These are phyloP conservation scores for Maconellicoccus hirsutus DNA, from an alignment of 1,140 invertebrate genomes.

Conservation along the genomic window DNA sequence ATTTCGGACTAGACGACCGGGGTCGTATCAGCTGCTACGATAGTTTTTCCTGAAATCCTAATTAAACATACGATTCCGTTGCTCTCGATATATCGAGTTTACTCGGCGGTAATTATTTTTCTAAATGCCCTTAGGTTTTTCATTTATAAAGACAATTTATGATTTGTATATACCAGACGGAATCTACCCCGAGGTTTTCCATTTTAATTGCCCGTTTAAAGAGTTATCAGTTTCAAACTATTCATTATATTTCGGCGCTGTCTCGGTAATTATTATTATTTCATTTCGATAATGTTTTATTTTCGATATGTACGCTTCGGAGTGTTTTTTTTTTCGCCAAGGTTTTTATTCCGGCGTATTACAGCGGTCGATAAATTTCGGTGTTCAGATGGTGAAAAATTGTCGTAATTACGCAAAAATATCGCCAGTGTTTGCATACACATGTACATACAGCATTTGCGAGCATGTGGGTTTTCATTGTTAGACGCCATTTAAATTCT, in stretches of 20 bases:
- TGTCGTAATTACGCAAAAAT: too few relatives aligned
- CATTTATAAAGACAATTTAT: slow-evolving; percentile 17
- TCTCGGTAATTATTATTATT: slow-evolving; percentile 1
- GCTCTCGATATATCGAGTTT: neutral
- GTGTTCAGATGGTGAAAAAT: too few relatives aligned
- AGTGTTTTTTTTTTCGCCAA: too few relatives aligned
- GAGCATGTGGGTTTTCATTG: too few relatives aligned
- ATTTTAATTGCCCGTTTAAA: slow-evolving; percentile 22
- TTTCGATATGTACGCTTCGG: too few relatives aligned
- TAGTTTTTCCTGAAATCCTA: neutral
- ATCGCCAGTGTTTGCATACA: too few relatives aligned
- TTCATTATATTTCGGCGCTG: slow-evolving; percentile 19
- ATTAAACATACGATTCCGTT: neutral
- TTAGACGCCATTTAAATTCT: too few relatives aligned
- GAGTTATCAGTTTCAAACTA: slow-evolving; percentile 17
- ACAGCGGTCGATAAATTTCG: too few relatives aligned
- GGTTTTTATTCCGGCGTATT: too few relatives aligned
- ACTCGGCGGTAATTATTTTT: slow-evolving; percentile 12
- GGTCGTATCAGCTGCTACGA: too few relatives aligned
- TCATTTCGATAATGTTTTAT: neutral
- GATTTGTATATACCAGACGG: slow-evolving; percentile 7
- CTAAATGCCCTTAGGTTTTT: neutral
- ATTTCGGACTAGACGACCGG: too few relatives aligned
- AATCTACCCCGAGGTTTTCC: neutral
- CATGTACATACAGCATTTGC: too few relatives aligned